These are phyloP conservation scores for Phasianus colchicus DNA, from an alignment of 2,113 vertebrate genomes.

Conservation along the genomic window DNA sequence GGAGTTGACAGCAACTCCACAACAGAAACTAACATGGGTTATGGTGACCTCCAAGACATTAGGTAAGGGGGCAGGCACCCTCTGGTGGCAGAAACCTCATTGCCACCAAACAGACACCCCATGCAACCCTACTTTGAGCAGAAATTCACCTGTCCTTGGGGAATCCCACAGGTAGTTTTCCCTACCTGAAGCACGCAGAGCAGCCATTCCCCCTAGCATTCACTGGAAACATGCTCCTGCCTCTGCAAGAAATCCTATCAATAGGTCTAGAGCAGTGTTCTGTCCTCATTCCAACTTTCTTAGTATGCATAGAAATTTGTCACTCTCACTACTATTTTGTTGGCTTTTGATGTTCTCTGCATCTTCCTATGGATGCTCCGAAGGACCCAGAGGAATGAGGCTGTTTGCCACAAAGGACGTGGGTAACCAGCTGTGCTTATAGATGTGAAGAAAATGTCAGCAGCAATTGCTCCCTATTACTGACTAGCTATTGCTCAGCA, in stretches of 20 bases:
- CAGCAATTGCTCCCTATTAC: not conserved
- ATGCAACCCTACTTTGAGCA: not conserved
- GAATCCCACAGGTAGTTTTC: not conserved
- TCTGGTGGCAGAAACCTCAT: slow-evolving; percentile 10
- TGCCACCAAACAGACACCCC: not conserved
- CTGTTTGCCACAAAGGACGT: not conserved
- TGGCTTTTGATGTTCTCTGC: not conserved
- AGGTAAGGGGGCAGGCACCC: not conserved
- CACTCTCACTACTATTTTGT: not conserved
- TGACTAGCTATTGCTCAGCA: not conserved
- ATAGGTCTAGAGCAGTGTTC: not conserved
- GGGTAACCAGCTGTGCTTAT: not conserved
- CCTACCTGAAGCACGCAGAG: not conserved
- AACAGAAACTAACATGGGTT: not conserved
- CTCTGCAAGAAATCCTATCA: not conserved
- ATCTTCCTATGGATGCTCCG: not conserved
- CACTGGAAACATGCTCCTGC: not conserved
- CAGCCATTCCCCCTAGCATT: not conserved
- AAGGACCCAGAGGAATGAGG: not conserved
- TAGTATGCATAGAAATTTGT: not conserved
- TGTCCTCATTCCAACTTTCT: not conserved
- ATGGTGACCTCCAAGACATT: accelerated
- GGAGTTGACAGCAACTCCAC: not conserved
- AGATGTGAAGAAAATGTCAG: not conserved
- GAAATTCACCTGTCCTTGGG: not conserved